Base-by-base conservation (phyloP, 2,888 invertebrate genomes). In the Acronicta aceris region DNA sequence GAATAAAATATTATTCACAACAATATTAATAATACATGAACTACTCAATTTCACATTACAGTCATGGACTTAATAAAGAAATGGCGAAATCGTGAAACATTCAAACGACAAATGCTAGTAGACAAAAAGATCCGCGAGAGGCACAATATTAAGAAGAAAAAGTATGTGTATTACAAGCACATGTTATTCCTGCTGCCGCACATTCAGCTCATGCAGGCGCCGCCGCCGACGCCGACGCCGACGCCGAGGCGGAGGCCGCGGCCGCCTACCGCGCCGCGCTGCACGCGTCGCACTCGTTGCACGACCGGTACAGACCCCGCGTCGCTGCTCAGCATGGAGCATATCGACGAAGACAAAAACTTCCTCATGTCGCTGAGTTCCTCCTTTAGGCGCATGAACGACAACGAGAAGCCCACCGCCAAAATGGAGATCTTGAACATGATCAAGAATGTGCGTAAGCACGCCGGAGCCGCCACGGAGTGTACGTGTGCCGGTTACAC, bases 61-160 rank as follows among this genome's bases (percentile, higher is more conserved):
- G 87, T 83, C 46, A 42, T 66, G 64, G 83, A 80, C 54, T 60
- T 87, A 42, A 75, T 50, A 40, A 85, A 82, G 50, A 85, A 82
- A 65, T 87, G 87, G 87, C 85, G 87, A 1, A 87, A 87, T 60
- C 82, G 85, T 10, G 87, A 87, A 67, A 82, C 84, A 5, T 87
- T 85, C 70, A 81, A 81, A 58, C 75, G 85, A 9, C 82, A 87
- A 53, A 17, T 84, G 13, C 71, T 73, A 30, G 40, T 75, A 10
- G 80, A 84, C 53, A 79, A 79, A 57, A 80, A 74, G 55, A 72
- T 71, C 5, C 61, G 73, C 41, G 77, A 79, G 45, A 82, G 76
- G 3, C 65, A 58, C 41, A 61, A 71, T 27, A 72, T 76, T 4
- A 81, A 78, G 56, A 82, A 70, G 49, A 85, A 81, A 60, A 73